Base-by-base conservation (phyloP, 2,113 vertebrate genomes). In the Scomber colias region DNA sequence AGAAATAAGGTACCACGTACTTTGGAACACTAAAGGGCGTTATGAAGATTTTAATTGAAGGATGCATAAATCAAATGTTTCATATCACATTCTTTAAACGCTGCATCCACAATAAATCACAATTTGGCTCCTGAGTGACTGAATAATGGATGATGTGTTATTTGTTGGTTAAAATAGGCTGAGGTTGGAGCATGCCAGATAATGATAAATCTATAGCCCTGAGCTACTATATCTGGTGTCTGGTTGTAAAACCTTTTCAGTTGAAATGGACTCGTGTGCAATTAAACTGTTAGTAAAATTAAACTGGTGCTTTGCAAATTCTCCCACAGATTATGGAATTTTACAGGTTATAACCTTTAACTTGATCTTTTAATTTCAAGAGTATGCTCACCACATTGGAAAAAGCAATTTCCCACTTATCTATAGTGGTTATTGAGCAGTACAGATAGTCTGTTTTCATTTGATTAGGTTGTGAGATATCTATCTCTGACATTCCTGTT, bases 11-110 rank as follows among this genome's bases (percentile, higher is more conserved):
- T 77, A 77, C 62, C 62, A 72, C 75, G 85, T 84, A 82, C 65
- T 84, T 60, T 70, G 65, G 64, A 86, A 84, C 88, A 75, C 59
- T 60, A 77, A 88, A 84, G 79, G 83, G 19, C 77, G 68, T 81
- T 68, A 62, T 68, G 75, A 82, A 71, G 67, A 49, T 69, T 87
- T 77, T 80, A 81, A 86, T 87, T 89, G 83, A 85, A 27, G 71
- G 48, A 82, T 27, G 12, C 82, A 88, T 92, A 92, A 94, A 93
- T 93, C 91, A 93, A 54, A 93, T 46, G 44, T 59, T 69, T 84
- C 65, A 72, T 49, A 70, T 62, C 71, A 55, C 40, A 24, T 75
- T 40, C 53, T 83, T 83, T 85, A 49, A 81, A 72, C 4, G 46
- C 65, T 66, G 56, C 21, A 62, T 74, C 57, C 55, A 54, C 61